Evolutionary conservation across 1,140 invertebrate genomes (phyloP), one percentile per base, ranked within the genome.

Genomic region (Drosophila lacertosa): DNA sequence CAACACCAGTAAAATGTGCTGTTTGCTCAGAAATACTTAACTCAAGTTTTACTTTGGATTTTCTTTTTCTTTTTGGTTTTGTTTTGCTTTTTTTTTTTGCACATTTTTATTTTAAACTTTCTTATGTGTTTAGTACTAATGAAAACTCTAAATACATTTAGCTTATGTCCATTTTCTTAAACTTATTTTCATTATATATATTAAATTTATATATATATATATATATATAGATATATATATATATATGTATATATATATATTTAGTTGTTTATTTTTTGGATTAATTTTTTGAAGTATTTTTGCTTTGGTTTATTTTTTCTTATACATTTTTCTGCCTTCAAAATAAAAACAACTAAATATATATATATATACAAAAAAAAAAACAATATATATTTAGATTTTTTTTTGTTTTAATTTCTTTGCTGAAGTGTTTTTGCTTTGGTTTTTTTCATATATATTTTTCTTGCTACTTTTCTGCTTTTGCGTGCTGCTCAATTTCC

Each of bases 81-180:
- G 1, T 53, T 29, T 39, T 26, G n/a, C n/a, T n/a, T n/a, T n/a
- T 33, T 47, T 22, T 15, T 45, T 29, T 53, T 58, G 37, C 71
- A 59, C 67, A 59, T 65, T 59, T 59, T 45, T 42, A 11, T 42
- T 26, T 65, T 70, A 64, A 42, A 63, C 24, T 81, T 42, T 77
- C 47, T 45, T 60, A 60, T 76, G 58, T 40, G 59, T 58, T 86
- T 88, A 86, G n/a, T 63, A 68, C 65, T 86, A 86, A 71, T 77
- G 77, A 86, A 86, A 86, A 86, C 81, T 88, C 82, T 88, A 88
- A 84, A 86, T 86, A 86, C 81, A 86, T 88, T 88, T 86, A 84
- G 77, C 80, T 80, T 29, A 29, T 29, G 26, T 7, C 26, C 26
- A 29, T 29, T 29, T 29, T 5, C 24, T 26, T 86, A 77, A 65